phyloP scores from a whole-genome alignment of 2,888 invertebrate species.

The Ichneumon xanthorius region DNA sequence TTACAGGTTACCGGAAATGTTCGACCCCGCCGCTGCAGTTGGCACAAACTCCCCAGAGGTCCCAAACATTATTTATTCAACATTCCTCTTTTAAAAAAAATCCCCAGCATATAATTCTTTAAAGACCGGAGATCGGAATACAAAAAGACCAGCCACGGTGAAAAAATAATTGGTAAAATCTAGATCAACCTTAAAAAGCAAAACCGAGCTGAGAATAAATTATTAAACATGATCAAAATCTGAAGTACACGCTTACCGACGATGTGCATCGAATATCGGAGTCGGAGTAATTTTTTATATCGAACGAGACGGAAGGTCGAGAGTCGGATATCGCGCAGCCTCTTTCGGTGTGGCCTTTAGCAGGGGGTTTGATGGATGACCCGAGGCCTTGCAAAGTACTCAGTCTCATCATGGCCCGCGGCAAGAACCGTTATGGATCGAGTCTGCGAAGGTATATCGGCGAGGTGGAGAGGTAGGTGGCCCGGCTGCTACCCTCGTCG shows the following conservation, averaged over 20 bases:
- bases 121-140: too few relatives aligned
- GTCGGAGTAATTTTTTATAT: neutral
- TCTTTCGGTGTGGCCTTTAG: conserved; percentile 58
- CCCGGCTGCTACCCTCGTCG: conserved; percentile 31
- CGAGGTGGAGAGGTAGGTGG: conserved; percentile 30
- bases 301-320: neutral
- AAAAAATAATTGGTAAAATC: neutral
- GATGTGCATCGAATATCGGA: neutral
- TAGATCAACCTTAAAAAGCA: neutral
- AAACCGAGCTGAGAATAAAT: conserved; percentile 25
- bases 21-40: neutral
- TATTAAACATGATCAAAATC: conserved; percentile 28
- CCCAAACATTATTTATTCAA: neutral
- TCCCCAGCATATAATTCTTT: too few relatives aligned
- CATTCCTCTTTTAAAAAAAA: too few relatives aligned
- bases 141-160: neutral
- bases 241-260: neutral
- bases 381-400: conserved; percentile 72
- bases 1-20: conserved; percentile 32
- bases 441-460: conserved; percentile 66
- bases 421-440: conserved; percentile 79
- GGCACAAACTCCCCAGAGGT: neutral
- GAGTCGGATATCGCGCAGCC: conserved; percentile 32
- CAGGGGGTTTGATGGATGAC: conserved; percentile 71
- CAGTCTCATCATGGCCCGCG: conserved; percentile 76